These are phyloP conservation scores for Spicauda simplicius DNA, from an alignment of 2,888 invertebrate species.

Conservation along the genomic window DNA sequence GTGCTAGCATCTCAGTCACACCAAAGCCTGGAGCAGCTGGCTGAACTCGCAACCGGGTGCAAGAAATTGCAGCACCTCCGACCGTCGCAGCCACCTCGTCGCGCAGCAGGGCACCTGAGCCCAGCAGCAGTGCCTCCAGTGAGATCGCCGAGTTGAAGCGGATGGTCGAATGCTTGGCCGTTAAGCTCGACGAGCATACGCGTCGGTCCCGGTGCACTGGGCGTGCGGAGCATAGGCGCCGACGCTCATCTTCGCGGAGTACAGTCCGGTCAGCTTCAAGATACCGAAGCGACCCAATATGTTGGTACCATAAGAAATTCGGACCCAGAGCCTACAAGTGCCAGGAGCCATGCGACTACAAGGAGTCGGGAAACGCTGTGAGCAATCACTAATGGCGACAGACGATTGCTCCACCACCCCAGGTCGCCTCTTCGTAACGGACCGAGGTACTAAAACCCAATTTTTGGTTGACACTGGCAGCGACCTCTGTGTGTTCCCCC, in stretches of 20 bases:
- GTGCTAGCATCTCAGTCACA: slow-evolving; percentile 19
- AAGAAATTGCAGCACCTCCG: slow-evolving; percentile 16
- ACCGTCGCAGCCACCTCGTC: background rate
- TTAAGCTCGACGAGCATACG: slow-evolving; percentile 10
- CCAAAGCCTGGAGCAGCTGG: slow-evolving; percentile 12
- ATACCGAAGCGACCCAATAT: background rate
- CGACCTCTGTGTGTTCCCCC: slow-evolving; percentile 45
- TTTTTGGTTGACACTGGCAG: too few species aligned
- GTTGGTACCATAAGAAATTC: slow-evolving; percentile 32
- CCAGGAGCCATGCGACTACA: slow-evolving; percentile 28
- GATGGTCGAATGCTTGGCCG: background rate
- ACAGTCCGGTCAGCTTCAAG: slow-evolving; percentile 5
- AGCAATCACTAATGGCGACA: slow-evolving; percentile 49
- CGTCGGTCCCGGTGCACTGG: slow-evolving; percentile 28
- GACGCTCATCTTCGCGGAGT: background rate
- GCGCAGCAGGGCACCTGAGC: background rate
- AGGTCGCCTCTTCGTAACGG: slow-evolving; percentile 46
- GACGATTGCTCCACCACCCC: slow-evolving; percentile 40
- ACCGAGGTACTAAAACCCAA: slow-evolving; percentile 39
- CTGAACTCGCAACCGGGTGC: background rate
- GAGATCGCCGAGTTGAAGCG: slow-evolving; percentile 4
- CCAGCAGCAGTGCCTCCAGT: background rate
- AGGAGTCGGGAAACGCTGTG: slow-evolving; percentile 35
- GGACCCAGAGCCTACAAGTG: slow-evolving; percentile 25
- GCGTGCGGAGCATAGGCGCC: slow-evolving; percentile 9